Evolutionary conservation across 2,888 invertebrate genomes (phyloP).

Genomic region (Aspidiotus destructor): DNA sequence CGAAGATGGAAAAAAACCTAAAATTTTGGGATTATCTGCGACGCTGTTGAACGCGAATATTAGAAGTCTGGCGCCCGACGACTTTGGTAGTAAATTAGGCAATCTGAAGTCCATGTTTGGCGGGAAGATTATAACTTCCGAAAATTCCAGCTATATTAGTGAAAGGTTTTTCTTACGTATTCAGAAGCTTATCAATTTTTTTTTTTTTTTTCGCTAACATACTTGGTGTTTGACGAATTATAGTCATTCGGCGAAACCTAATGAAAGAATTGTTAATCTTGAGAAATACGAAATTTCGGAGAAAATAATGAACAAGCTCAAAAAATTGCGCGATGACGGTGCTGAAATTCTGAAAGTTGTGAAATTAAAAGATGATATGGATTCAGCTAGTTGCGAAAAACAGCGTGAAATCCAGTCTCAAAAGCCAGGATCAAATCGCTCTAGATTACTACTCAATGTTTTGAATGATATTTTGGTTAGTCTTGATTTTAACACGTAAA

Average conservation of each 20-base stretch:
- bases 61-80: background rate
- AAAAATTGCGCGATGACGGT: background rate
- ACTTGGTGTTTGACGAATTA: constrained; percentile 31
- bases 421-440: constrained; percentile 13
- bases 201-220: too few relatives aligned
- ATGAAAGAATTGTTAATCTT: constrained; percentile 40
- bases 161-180: background rate
- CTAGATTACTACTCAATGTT: constrained; percentile 18
- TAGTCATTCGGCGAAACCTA: constrained; percentile 48
- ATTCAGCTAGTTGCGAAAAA: background rate
- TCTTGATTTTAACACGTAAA: too few relatives aligned
- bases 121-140: constrained; percentile 52
- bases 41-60: constrained; percentile 71
- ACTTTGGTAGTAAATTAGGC: constrained; percentile 44
- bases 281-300: background rate
- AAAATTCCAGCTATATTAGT: background rate
- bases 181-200: background rate
- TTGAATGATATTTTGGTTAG: constrained; percentile 8
- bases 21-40: constrained; percentile 76
- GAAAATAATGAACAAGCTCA: background rate
- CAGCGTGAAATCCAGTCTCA: background rate
- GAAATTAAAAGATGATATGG: constrained; percentile 11
- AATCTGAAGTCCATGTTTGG: constrained; percentile 64
- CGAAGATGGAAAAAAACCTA: constrained; percentile 45
- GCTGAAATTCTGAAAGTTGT: background rate